Evolutionary conservation across 2,888 invertebrate genomes (phyloP).

Genomic region (Phortica okadai): DNA sequence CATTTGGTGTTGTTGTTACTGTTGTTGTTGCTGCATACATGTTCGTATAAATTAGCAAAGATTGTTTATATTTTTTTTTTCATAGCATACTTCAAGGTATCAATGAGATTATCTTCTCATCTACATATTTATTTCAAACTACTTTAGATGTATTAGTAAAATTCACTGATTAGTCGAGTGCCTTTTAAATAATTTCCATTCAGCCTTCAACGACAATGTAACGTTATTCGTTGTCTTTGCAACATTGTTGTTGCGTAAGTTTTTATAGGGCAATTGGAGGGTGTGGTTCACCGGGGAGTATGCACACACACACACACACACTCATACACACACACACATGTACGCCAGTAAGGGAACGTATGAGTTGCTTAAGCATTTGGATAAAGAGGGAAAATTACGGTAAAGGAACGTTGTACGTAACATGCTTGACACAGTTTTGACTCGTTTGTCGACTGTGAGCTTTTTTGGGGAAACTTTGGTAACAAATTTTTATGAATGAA

Average conservation of each 20-base stretch:
- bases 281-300: slow-evolving; percentile 69
- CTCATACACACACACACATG: neutral
- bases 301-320: slow-evolving; percentile 36
- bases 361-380: slow-evolving; percentile 1
- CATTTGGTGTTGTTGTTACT: slow-evolving; percentile 26
- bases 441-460: slow-evolving; percentile 37
- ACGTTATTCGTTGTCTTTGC: neutral
- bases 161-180: neutral
- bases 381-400: neutral
- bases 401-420: neutral
- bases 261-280: slow-evolving; percentile 73
- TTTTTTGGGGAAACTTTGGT: slow-evolving; percentile 42
- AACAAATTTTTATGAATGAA: slow-evolving; percentile 64
- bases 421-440: slow-evolving; percentile 60
- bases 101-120: neutral
- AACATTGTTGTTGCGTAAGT: slow-evolving; percentile 65
- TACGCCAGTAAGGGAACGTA: neutral
- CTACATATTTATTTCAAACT: neutral
- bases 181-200: neutral
- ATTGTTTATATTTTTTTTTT: neutral
- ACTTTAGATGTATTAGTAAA: neutral
- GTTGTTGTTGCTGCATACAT: slow-evolving; percentile 44
- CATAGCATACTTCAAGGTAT: neutral
- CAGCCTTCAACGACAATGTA: neutral
- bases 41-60: neutral